Base-by-base conservation (phyloP, 2,888 invertebrate genomes). In the Polymixis flavicincta region DNA sequence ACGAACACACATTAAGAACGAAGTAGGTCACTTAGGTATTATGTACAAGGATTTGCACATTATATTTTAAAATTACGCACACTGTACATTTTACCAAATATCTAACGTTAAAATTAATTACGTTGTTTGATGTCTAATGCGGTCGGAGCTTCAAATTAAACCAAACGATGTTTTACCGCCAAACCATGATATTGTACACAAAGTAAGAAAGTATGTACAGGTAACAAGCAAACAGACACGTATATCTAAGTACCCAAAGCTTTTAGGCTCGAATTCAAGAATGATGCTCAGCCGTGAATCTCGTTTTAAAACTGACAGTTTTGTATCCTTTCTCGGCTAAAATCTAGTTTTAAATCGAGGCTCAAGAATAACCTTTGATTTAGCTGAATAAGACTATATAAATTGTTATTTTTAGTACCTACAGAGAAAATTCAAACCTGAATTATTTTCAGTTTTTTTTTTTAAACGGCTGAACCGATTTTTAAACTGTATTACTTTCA, bases 281-380 rank as follows among this genome's bases (percentile, higher is more conserved):
- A 50, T 25, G 19, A 17, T 57, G 14, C 28, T n/a, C 45, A 22
- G 17, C 14, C 64, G 45, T 48, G 6, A 60, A 59, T 28, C 14
- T 52, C 19, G 37, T 45, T 77, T 54, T 37, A 28, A 71, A 71
- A 72, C 37, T 60, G n/a, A 25, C 52, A 59, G 8, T 42, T n/a
- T 60, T 37, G 14, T 25, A 19, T 11, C 9, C 45, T 45, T 32
- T 6, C 3, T 22, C 3, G 14, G 48, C 17, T n/a, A 7, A 19
- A 28, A 50, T 28, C 19, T 64, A 11, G n/a, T 57, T 76, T 63
- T 45, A 5, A 17, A 48, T 37, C 13, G 9, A 22, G 55, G 42
- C 22, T 50, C 11, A 65, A 42, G 28, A 57, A 28, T 77, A 7
- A n/a, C 1, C 0, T 28, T 50, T 3, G 0, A 50, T 55, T 7